phyloP scores from a whole-genome alignment of 2,113 vertebrate species.

The Heloderma charlesbogerti region DNA sequence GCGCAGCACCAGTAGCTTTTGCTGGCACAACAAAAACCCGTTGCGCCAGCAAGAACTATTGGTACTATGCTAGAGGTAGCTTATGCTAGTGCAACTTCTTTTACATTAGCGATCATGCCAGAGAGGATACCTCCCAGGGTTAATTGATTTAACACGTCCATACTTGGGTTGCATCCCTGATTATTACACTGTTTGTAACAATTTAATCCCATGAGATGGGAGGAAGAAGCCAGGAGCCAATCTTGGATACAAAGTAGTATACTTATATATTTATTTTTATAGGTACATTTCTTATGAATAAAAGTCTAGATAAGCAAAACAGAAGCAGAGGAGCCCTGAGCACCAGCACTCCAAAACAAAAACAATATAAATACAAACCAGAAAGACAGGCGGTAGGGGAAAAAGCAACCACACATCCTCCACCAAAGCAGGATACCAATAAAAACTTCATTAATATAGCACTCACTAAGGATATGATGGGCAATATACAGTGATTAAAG shows the following conservation, averaged over 20 bases:
- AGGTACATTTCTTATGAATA: slow-evolving; percentile 71
- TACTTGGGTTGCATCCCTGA: background rate
- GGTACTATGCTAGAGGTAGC: no score
- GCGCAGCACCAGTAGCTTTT: no score
- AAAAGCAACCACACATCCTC: slow-evolving; percentile 6
- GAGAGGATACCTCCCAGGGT: no score
- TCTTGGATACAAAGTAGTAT: slow-evolving; percentile 81
- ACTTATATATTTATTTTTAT: slow-evolving; percentile 82
- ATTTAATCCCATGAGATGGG: background rate
- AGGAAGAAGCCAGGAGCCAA: slow-evolving; percentile 59
- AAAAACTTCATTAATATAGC: slow-evolving; percentile 40
- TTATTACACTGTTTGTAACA: background rate
- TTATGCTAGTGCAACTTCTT: no score
- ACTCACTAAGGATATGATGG: slow-evolving; percentile 63
- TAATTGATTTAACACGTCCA: background rate
- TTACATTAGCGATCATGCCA: no score
- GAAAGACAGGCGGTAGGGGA: slow-evolving; percentile 45
- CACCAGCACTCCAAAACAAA: slow-evolving; percentile 45
- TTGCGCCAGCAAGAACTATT: no score
- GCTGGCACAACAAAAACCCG: no score
- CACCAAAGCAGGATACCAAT: slow-evolving; percentile 55
- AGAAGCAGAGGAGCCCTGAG: slow-evolving; percentile 41
- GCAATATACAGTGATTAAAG: slow-evolving; percentile 75
- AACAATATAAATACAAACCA: slow-evolving; percentile 79
- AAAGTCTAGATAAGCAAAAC: slow-evolving; percentile 66